Evolutionary conservation across 1,140 invertebrate species (phyloP).

Genomic region (Cataglyphis hispanica): DNA sequence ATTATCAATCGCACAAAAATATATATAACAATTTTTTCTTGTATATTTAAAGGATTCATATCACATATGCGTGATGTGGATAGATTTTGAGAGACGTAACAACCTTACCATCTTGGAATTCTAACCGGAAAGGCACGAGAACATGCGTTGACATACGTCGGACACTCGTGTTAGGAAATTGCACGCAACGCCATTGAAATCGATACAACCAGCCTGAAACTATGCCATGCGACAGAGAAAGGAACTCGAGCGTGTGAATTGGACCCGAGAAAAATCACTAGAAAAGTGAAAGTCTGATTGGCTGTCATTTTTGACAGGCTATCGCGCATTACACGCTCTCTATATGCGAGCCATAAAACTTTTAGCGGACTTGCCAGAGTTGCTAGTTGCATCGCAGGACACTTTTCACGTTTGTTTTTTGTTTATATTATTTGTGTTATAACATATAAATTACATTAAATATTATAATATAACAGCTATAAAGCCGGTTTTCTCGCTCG

Average conservation of each 20-base stretch:
- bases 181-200: conserved; percentile 48
- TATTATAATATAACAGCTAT: no score
- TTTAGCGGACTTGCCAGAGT: no score
- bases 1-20: conserved; percentile 31
- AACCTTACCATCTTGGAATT: conserved; percentile 81
- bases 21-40: conserved; percentile 56
- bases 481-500: no score
- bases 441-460: no score
- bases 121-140: conserved; percentile 76
- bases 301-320: background rate
- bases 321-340: background rate
- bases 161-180: conserved; percentile 33
- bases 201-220: conserved; percentile 21
- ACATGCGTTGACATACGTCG: background rate
- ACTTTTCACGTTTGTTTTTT: no score
- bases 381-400: no score
- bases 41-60: conserved; percentile 27
- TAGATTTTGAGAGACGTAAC: conserved; percentile 72
- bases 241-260: background rate
- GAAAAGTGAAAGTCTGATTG: conserved; percentile 4
- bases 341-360: no score
- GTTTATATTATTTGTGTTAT: no score
- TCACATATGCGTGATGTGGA: conserved; percentile 68
- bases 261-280: background rate
- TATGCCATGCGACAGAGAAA: background rate